Evolutionary conservation across 2,888 invertebrate species (phyloP).

Genomic region (Stenodema calcarata): DNA sequence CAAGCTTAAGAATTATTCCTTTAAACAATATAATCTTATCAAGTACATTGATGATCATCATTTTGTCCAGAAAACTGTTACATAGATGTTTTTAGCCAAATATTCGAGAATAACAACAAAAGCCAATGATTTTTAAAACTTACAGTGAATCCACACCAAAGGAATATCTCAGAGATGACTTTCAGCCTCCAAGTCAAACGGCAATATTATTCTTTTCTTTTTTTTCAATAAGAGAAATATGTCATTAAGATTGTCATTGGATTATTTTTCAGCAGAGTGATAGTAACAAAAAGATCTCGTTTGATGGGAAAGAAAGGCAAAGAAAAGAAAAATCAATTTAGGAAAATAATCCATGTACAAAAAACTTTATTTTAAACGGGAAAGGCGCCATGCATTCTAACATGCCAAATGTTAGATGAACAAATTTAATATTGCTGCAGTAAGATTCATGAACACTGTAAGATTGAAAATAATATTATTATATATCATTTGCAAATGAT

Average conservation of each 20-base stretch:
- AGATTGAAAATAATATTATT: neutral
- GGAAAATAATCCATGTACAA: conserved; percentile 2
- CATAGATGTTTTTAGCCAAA: neutral
- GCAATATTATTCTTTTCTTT: too few species aligned
- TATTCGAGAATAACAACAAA: neutral
- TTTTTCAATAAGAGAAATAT: too few species aligned
- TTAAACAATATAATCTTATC: neutral
- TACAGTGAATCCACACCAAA: neutral
- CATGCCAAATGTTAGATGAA: neutral
- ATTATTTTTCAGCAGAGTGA: neutral
- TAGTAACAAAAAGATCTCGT: neutral
- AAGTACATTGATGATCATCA: neutral
- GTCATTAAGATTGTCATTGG: too few species aligned
- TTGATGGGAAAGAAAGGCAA: neutral
- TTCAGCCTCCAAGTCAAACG: too few species aligned
- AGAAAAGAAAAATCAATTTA: neutral
- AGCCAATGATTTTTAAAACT: neutral
- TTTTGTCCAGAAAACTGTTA: neutral
- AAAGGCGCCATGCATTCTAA: too few species aligned
- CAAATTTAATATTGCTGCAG: neutral
- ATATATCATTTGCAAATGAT: neutral
- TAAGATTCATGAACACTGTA: neutral
- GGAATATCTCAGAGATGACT: neutral
- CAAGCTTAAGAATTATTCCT: neutral
- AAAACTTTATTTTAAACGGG: neutral